Base-by-base conservation (phyloP, 2,113 vertebrate genomes). In the Shinisaurus crocodilurus region DNA sequence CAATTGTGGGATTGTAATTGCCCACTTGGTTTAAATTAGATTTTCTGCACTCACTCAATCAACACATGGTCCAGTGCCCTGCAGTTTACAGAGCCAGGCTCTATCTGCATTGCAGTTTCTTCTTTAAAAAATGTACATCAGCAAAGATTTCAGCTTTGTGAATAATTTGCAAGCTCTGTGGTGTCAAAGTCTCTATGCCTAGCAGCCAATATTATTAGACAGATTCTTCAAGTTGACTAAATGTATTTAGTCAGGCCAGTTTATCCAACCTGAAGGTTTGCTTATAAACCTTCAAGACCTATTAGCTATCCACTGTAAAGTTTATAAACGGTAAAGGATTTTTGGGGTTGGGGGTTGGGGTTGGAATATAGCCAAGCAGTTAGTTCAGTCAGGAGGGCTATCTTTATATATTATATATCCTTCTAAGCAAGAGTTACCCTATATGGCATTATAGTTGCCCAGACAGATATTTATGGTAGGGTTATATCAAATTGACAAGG, bases 1-100 rank as follows among this genome's bases (percentile, higher is more conserved):
- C 81, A 86, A 80, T 91, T 91, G 37, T 80, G 50, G 79, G 87
- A 57, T 20, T 87, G 74, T 91, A 91, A 91, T 84, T 91, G 80
- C 65, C 54, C 50, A 84, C 74, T 89, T 93, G 29, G 29, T 88
- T 92, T 88, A 91, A 94, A 93, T 87, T 29, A 87, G 32, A 85
- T 94, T 94, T 93, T 91, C 48, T 88, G 1, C 29, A 25, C 3
- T 87, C 7, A 29, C 0, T 81, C 70, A 83, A 20, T 91, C 69
- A 92, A n/a, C 1, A 27, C 5, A 48, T 48, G 32, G 25, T 89
- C 85, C 79, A 87, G 23, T 18, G 6, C 29, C 25, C 45, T 86
- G 2, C 13, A 69, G 15, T 85, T 92, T 94, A 80, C 57, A 86
- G 3, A 72, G 1, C 60, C 18, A 86, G 50, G 7, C 20, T 92